Conservation (phyloP, 35 echinoderm and acorn worm species). For the Amphiura filiformis region DNA sequence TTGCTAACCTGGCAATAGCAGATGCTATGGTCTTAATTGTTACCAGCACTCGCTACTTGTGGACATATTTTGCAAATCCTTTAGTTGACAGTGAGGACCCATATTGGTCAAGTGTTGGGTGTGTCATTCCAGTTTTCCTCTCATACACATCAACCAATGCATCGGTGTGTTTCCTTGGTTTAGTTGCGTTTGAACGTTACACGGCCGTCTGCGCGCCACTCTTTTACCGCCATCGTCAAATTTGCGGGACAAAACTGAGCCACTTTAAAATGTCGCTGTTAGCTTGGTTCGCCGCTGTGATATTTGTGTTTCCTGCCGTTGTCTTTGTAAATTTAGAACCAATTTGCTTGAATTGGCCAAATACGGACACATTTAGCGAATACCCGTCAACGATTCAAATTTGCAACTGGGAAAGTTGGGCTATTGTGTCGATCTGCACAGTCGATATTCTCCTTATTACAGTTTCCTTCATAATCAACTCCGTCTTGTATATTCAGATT, state of each 20-base stretch:
- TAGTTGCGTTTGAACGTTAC: not conserved
- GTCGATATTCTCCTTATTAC: not conserved
- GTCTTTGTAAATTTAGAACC: not conserved
- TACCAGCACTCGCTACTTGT: not conserved
- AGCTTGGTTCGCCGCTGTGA: not conserved
- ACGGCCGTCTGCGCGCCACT: not conserved
- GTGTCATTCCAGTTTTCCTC: not conserved
- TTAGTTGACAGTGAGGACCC: not conserved
- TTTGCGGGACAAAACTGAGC: not conserved
- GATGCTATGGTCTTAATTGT: constrained; percentile 56
- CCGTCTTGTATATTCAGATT: not conserved
- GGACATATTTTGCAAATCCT: not conserved
- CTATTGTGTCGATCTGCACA: not conserved
- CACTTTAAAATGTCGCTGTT: not conserved
- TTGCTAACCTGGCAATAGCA: constrained; percentile 66
- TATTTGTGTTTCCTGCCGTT: not conserved
- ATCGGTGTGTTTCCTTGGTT: not conserved
- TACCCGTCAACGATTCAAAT: not conserved
- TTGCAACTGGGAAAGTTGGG: not conserved
- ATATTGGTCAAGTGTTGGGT: not conserved
- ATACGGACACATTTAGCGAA: not conserved
- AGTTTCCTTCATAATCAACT: not conserved
- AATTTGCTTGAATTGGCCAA: not conserved
- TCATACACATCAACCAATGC: not conserved
- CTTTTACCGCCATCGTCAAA: not conserved